Percentiles rank a stretch among this genome's conserved stretches.
Evolutionary conservation across 2,888 invertebrate species (phyloP).

Genomic region (Cheilosia vernalis): DNA sequence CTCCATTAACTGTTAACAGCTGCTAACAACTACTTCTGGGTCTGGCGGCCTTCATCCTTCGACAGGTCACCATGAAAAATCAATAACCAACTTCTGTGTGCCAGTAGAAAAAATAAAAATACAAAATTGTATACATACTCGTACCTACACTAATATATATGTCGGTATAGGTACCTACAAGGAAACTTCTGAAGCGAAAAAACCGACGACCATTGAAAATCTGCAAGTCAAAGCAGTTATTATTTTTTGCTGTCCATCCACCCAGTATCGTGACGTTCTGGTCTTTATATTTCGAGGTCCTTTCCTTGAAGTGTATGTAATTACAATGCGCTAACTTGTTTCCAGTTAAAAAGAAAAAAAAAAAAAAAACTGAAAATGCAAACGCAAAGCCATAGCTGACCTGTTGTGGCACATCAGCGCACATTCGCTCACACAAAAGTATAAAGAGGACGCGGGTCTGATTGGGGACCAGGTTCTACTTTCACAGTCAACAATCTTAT

Average conservation of each 20-base stretch:
- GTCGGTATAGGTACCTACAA: neutral
- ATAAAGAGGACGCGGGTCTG: neutral
- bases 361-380: conserved; percentile 10
- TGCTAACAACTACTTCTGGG: conserved; percentile 55
- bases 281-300: neutral
- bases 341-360: conserved; percentile 33
- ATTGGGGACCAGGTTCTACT: conserved; percentile 13
- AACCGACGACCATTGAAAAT: conserved; percentile 53
- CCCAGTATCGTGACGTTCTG: conserved; percentile 8
- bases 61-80: conserved; percentile 65
- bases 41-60: conserved; percentile 52
- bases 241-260: conserved; percentile 42
- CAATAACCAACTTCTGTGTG: conserved; percentile 50
- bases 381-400: neutral
- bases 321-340: conserved; percentile 54
- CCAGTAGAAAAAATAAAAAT: neutral
- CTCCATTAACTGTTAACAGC: conserved; percentile 70
- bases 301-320: conserved; percentile 37
- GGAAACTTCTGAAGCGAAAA: conserved; percentile 36
- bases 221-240: conserved; percentile 71
- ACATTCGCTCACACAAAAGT: conserved; percentile 28
- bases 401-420: neutral
- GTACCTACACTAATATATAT: neutral
- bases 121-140: neutral
- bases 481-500: conserved; percentile 53